Conservation (phyloP, 2,113 vertebrate species). For the Rutilus rutilus region DNA sequence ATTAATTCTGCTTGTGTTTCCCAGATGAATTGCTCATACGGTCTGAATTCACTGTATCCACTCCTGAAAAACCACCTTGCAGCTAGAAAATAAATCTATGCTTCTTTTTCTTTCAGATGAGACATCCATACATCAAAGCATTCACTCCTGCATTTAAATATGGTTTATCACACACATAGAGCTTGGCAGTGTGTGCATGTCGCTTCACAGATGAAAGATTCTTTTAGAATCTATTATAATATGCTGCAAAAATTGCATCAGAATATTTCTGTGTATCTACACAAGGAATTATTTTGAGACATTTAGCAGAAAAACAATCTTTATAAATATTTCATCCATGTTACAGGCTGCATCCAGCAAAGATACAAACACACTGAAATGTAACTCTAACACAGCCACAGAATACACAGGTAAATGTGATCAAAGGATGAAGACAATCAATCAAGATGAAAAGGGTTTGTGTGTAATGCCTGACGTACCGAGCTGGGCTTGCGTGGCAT, state of each 20-base stretch:
- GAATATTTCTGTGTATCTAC: not conserved
- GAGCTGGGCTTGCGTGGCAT: conserved; percentile 82
- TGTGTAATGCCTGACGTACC: conserved; percentile 71
- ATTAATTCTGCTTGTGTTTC: not conserved
- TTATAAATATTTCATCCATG: not conserved
- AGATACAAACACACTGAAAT: not conserved
- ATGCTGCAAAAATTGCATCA: not conserved
- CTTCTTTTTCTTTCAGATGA: not conserved
- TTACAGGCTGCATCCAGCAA: not conserved
- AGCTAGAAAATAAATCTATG: not conserved
- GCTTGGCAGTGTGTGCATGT: not conserved
- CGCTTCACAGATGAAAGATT: not conserved
- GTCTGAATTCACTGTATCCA: not conserved
- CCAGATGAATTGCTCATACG: no score
- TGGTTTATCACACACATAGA: not conserved
- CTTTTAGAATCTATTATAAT: not conserved
- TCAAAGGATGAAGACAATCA: not conserved
- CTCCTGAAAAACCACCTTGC: not conserved
- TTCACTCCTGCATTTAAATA: not conserved
- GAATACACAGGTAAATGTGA: not conserved
- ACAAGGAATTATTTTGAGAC: not conserved
- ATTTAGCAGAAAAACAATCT: not conserved
- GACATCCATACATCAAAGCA: not conserved
- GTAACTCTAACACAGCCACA: conserved; percentile 24
- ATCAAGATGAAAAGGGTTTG: not conserved